Evolutionary conservation across 1,140 invertebrate genomes (phyloP), one percentile per base, ranked within the genome.

Genomic region (Neoseiulus cucumeris): DNA sequence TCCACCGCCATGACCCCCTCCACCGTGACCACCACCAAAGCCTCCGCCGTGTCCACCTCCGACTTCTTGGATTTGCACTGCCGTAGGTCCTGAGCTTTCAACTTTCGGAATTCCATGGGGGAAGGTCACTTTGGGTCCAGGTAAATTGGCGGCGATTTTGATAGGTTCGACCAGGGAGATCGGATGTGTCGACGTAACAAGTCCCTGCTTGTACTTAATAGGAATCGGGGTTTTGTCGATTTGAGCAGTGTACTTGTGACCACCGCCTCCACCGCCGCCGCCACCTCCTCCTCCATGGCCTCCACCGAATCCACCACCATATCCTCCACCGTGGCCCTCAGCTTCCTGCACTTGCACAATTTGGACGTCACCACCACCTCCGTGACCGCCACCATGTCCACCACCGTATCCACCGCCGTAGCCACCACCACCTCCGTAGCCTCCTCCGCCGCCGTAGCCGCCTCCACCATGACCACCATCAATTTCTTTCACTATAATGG

Each of bases 141-240:
- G 51, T 2, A 59, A 25, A 9, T 59, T 59, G 4, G 51, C 51
- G 22, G 51, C 51, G 22, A 59, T 59, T 20, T 59, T 59, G 1
- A 59, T 59, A 1, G 51, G 51, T 25, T 59, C 51, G 2, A 59
- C 51, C 4, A 59, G 33, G 6, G 51, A 59, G 14, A 59, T 59
- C 5, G 51, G 51, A 25, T 59, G 51, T 9, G 51, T 59, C 14
- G 51, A 59, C 9, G 51, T 59, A 2, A 59, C 51, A 33, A 59
- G 51, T 14, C 51, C 51, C 22, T 59, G 51, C 22, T 59, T 59
- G 22, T 59, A 59, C 51, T 59, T 59, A 20, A 59, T 59, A 2
- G 51, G 51, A 25, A 59, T 59, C 14, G 51, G 51, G 17, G 51
- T 59, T 25, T 59, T 59, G 51, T 59, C 51, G 33, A 59, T 59